These are phyloP conservation scores for Solea senegalensis DNA, from an alignment of 2,113 vertebrate species.

Conservation along the genomic window DNA sequence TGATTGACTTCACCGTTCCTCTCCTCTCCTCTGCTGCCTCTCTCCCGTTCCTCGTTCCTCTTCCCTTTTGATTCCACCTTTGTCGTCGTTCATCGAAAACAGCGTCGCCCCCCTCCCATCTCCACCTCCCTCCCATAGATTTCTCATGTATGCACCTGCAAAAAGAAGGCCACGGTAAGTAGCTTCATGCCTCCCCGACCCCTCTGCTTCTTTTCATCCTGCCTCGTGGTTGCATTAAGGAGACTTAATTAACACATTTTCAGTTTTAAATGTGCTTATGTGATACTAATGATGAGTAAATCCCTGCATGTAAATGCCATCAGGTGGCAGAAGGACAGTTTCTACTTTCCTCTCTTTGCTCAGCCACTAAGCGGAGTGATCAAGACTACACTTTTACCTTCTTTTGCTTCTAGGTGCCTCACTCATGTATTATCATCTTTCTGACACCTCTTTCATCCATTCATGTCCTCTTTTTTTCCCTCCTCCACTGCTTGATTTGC, in stretches of 20 bases:
- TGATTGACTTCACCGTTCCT: conserved; percentile 48
- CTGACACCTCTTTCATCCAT: conserved; percentile 63
- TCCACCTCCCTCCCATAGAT: conserved; percentile 92
- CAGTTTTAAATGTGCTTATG: not conserved
- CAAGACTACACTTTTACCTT: conserved; percentile 1
- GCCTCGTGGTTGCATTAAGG: not conserved
- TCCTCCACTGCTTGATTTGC: conserved; percentile 18
- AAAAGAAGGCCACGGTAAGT: conserved; percentile 96
- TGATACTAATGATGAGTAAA: conserved; percentile 5
- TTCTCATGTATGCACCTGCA: conserved; percentile 99
- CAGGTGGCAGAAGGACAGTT: not conserved
- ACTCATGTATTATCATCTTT: conserved; percentile 8
- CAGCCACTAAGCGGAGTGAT: conserved; percentile 4
- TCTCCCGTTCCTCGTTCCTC: conserved; percentile 39
- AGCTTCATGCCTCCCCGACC: conserved; percentile 51
- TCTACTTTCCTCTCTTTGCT: not conserved
- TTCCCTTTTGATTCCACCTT: conserved; percentile 22
- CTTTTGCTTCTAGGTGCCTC: not conserved
- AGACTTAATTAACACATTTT: not conserved
- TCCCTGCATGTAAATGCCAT: conserved; percentile 30
- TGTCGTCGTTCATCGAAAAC: conserved; percentile 72
- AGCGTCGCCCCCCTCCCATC: conserved; percentile 93
- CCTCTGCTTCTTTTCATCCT: conserved; percentile 49
- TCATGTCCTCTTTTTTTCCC: not conserved
- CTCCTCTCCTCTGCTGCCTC: conserved; percentile 61